Base-by-base conservation (phyloP, 1,140 invertebrate species). In the Elymnias hypermnestra region DNA sequence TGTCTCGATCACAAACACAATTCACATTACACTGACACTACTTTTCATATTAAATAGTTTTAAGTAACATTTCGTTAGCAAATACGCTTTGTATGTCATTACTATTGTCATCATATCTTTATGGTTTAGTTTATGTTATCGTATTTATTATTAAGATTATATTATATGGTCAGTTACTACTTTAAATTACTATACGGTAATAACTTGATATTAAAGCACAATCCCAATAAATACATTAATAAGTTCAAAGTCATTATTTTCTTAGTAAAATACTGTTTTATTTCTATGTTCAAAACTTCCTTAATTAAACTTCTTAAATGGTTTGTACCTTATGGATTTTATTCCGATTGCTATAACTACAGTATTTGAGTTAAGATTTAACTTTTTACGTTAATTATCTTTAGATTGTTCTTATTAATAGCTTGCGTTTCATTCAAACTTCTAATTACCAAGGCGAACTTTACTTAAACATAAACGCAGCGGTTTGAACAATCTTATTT, bases 11-110 rank as follows among this genome's bases (percentile, higher is more conserved):
- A n/a, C n/a, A n/a, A n/a, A n/a, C n/a, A 21, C 7, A 36, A 18
- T 37, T 43, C 48, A 51, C 40, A 43, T 51, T 26, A 49, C 31
- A 43, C 21, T 36, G 19, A 19, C 33, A 21, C 18, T 36, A 40
- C 28, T 17, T 14, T 33, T 22, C 13, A 40, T 33, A 48, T 38
- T 35, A 21, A 40, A 48, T 17, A n/a, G n/a, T n/a, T n/a, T n/a
- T n/a, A n/a, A n/a, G n/a, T n/a, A n/a, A n/a, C n/a, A n/a, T n/a
- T n/a, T n/a, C n/a, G n/a, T n/a, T n/a, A n/a, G n/a, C n/a, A n/a
- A n/a, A n/a, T n/a, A n/a, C n/a, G 19, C 6, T 21, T 21, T 3
- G 19, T 21, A 6, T 21, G 3, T 21, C 19, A 21, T 6, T 21
- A 4, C 19, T 21, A 21, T 21, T 21, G 19, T 6, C 19, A 21